Evolutionary conservation across 2,888 invertebrate genomes (phyloP).

Genomic region (Diogma glabrata): DNA sequence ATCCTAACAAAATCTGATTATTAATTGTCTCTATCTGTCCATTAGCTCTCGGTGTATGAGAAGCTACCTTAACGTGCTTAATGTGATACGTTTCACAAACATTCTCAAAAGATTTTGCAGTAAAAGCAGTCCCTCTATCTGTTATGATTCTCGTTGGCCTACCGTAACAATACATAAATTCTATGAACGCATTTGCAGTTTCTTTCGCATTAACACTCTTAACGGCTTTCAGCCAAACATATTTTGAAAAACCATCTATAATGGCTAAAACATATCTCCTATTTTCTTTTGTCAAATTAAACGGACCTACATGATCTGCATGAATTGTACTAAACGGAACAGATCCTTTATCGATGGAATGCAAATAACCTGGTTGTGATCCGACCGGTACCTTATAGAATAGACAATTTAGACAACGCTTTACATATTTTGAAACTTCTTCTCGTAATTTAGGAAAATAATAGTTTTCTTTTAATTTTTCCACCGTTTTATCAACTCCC

Average conservation of each 20-base stretch:
- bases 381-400: background rate
- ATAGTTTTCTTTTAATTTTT: background rate
- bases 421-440: constrained; percentile 8
- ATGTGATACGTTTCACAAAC: too few species aligned
- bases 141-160: background rate
- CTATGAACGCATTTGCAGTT: background rate
- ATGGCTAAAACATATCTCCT: background rate
- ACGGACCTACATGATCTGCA: background rate
- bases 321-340: background rate
- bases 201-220: background rate
- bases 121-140: too few species aligned
- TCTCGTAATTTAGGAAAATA: too few species aligned
- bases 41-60: too few species aligned
- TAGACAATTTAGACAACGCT: constrained; percentile 11
- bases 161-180: background rate
- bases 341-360: background rate
- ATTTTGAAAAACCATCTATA: background rate
- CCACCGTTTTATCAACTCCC: constrained; percentile 5
- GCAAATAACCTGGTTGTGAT: background rate
- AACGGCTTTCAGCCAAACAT: background rate
- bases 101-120: too few species aligned
- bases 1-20: too few species aligned
- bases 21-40: too few species aligned
- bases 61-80: too few species aligned
- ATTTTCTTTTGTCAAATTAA: background rate